These are phyloP conservation scores for Hycleus cichorii DNA, from an alignment of 1,140 invertebrate species.

Conservation along the genomic window DNA sequence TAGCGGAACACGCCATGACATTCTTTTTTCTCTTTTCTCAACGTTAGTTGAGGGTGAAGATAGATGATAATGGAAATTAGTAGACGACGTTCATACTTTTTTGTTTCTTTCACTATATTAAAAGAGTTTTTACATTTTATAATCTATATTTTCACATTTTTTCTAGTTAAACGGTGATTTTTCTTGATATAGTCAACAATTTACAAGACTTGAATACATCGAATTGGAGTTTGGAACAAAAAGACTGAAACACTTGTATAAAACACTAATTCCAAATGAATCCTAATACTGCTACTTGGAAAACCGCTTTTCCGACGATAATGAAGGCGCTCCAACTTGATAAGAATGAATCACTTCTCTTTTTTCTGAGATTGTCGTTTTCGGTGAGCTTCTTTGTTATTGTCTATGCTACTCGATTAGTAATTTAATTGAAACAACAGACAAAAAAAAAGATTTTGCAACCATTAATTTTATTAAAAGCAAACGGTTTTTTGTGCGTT, in stretches of 20 bases:
- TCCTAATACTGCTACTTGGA: constrained; percentile 12
- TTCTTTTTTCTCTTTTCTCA: constrained; percentile 4
- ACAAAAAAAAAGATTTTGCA: no score
- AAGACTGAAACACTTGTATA: constrained; percentile 5
- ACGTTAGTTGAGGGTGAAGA: constrained; percentile 11
- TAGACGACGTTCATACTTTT: constrained; percentile 4
- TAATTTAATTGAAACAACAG: constrained; percentile 4
- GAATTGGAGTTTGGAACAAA: background rate
- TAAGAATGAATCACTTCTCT: constrained; percentile 9
- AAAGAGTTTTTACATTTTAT: constrained; percentile 18
- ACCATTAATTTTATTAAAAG: no score
- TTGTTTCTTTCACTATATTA: constrained; percentile 3
- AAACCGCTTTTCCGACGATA: constrained; percentile 10
- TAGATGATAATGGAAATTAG: constrained; percentile 30
- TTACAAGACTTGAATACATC: constrained; percentile 7
- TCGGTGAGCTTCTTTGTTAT: constrained; percentile 14
- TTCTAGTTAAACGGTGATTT: constrained; percentile 19
- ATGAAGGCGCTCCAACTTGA: constrained; percentile 10
- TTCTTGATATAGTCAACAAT: constrained; percentile 13
- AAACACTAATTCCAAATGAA: constrained; percentile 11
- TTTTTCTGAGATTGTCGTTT: constrained; percentile 9
- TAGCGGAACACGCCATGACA: constrained; percentile 16
- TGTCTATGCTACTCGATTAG: constrained; percentile 7
- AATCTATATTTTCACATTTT: constrained; percentile 16
- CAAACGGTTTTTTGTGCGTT: no score